Conservation (phyloP, 2,888 invertebrate genomes). For the Brassicogethes aeneus region DNA sequence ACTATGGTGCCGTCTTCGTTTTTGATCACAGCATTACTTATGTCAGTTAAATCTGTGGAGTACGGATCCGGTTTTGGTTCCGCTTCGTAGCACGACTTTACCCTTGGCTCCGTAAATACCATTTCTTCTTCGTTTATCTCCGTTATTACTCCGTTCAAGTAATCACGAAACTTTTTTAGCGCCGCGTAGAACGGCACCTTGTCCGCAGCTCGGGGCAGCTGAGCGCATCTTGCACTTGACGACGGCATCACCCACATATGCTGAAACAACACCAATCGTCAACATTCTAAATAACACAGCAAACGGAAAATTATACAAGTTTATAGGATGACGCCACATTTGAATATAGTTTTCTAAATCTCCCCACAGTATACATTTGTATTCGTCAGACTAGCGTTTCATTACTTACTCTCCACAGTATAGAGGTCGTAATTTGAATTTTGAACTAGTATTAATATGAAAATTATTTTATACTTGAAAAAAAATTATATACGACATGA, state of each 20-base stretch:
- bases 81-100: constrained; percentile 54
- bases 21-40: constrained; percentile 44
- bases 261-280: constrained; percentile 55
- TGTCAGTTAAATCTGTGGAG: constrained; percentile 40
- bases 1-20: constrained; percentile 56
- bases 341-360: no score
- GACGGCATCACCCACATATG: constrained; percentile 99
- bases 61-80: constrained; percentile 43
- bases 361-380: no score
- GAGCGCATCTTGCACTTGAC: constrained; percentile 93
- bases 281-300: constrained; percentile 4
- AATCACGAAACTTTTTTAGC: constrained; percentile 90
- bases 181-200: constrained; percentile 97
- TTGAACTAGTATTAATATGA: no score
- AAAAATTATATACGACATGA: no score
- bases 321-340: no score
- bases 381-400: no score
- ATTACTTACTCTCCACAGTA: no score
- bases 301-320: not conserved
- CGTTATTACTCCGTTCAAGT: constrained; percentile 76
- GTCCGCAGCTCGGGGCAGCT: constrained; percentile 93
- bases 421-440: no score
- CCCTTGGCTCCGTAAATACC: constrained; percentile 67
- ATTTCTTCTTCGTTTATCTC: constrained; percentile 83
- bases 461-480: no score